A percentile compares a stretch with the other conserved stretches of the same genome.
These are phyloP conservation scores for Tyto alba DNA, from an alignment of 2,113 vertebrate genomes.

Conservation along the genomic window DNA sequence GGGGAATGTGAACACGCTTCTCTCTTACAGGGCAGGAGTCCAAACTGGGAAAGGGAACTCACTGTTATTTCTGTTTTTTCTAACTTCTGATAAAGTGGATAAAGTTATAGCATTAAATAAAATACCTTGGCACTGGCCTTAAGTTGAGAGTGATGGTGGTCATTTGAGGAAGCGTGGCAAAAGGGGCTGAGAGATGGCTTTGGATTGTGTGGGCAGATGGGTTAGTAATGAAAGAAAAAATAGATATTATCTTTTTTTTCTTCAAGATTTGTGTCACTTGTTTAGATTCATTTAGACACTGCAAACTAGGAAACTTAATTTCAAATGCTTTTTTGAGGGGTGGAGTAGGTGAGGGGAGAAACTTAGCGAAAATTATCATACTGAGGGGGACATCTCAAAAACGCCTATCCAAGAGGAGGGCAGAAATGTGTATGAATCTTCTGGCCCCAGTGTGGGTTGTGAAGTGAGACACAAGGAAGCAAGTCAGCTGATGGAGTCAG, in stretches of 20 bases:
- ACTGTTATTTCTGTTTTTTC: neutral
- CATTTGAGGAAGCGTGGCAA: neutral
- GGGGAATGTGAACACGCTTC: neutral
- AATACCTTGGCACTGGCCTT: neutral
- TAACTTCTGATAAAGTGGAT: neutral
- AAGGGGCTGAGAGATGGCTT: neutral
- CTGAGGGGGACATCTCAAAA: neutral
- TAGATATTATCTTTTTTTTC: neutral
- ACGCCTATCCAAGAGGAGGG: neutral
- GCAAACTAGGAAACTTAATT: neutral
- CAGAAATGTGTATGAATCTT: neutral
- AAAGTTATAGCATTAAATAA: neutral
- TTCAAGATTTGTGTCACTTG: fast-evolving
- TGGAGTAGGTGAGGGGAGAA: neutral
- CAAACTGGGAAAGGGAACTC: neutral
- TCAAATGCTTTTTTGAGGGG: neutral
- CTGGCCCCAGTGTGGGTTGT: neutral
- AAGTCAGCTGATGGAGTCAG: neutral
- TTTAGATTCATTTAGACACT: neutral
- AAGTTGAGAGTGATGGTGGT: neutral
- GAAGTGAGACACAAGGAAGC: neutral
- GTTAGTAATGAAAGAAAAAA: neutral
- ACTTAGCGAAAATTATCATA: neutral
- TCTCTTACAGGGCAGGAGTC: neutral
- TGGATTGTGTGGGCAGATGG: neutral